Percentiles rank a stretch among this genome's conserved stretches.
phyloP scores from a whole-genome alignment of 2,113 vertebrate species.

The Trochalopteron elliotii region DNA sequence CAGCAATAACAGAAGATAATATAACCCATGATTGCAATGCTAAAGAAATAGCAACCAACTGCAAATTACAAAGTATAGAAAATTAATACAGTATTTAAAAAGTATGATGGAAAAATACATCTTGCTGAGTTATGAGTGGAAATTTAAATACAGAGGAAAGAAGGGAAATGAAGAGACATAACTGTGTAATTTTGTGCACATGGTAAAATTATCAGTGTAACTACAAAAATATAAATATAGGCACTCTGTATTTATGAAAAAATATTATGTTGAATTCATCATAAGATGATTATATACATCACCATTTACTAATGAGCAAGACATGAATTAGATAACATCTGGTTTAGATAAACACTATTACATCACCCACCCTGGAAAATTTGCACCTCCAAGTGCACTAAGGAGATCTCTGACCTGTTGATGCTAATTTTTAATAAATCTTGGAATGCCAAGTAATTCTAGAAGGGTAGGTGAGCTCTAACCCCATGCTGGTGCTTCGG shows the following conservation, averaged over 20 bases:
- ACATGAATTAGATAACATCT: slow-evolving; percentile 44
- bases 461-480: slow-evolving; percentile 19
- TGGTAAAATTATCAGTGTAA: neutral
- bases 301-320: neutral
- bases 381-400: neutral
- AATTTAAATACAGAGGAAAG: neutral
- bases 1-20: neutral
- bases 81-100: neutral
- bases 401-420: slow-evolving; percentile 33
- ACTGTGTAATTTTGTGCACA: neutral
- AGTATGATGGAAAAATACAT: neutral
- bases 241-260: neutral
- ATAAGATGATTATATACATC: neutral
- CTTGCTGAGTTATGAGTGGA: neutral
- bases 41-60: neutral
- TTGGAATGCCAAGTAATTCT: slow-evolving; percentile 62
- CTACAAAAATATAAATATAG: neutral
- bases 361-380: slow-evolving; percentile 9
- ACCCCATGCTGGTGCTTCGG: neutral
- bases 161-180: neutral
- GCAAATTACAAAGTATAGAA: neutral
- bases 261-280: neutral
- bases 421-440: slow-evolving; percentile 62
- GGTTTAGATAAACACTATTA: slow-evolving; percentile 38
- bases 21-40: neutral